These are phyloP conservation scores for Cynopterus brachyotis DNA, from an alignment of 2,113 vertebrate genomes.

Conservation along the genomic window DNA sequence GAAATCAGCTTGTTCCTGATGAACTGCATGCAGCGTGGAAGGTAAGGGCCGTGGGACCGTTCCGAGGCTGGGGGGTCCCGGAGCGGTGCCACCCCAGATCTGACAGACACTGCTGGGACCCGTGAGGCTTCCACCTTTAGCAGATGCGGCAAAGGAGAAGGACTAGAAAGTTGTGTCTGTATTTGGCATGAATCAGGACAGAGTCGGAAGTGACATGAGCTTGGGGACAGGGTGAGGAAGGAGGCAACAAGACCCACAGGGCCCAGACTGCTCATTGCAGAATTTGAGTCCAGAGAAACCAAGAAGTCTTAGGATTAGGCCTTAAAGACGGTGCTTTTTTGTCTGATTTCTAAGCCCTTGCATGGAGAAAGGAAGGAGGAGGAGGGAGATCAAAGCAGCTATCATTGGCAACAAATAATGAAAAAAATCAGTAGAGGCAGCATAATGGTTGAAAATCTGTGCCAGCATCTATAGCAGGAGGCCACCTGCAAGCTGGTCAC, in stretches of 20 bases:
- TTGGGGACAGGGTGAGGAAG: background rate
- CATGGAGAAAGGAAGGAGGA: background rate
- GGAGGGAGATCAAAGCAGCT: conserved; percentile 21
- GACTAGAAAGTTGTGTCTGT: background rate
- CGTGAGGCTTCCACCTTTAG: background rate
- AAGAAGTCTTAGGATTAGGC: background rate
- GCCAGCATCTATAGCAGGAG: conserved; percentile 51
- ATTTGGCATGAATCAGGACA: background rate
- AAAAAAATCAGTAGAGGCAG: conserved; percentile 52
- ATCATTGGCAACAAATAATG: conserved; percentile 57
- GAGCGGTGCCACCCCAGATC: background rate
- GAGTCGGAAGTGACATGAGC: background rate
- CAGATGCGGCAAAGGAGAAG: background rate
- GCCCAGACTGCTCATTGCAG: background rate
- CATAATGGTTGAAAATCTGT: conserved; percentile 42
- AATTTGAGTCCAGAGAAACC: background rate
- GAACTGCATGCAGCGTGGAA: too few species aligned
- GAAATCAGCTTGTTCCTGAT: too few species aligned
- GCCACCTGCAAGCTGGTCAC: conserved; percentile 78
- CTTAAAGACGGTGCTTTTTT: background rate
- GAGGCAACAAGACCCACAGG: background rate
- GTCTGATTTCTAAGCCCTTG: background rate
- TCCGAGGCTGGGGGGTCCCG: background rate
- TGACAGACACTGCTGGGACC: background rate
- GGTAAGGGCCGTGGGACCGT: too few species aligned